Percentiles rank a stretch among this genome's conserved stretches.
phyloP scores from a whole-genome alignment of 1,140 invertebrate species.

The Odontomachus brunneus region DNA sequence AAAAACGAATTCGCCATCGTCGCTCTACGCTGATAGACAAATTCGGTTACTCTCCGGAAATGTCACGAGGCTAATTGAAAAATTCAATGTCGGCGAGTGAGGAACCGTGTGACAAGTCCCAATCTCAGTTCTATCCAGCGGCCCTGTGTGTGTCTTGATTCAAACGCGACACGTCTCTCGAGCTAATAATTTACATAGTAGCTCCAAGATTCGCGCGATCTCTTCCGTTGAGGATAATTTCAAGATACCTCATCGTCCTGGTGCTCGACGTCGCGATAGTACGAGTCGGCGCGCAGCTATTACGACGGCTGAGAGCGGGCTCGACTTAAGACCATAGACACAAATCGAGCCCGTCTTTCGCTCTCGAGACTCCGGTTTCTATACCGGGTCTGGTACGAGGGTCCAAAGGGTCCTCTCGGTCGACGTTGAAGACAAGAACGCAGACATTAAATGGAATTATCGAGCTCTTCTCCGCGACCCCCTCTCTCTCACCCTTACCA shows the following conservation, averaged over 20 bases:
- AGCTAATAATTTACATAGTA: conserved; percentile 25
- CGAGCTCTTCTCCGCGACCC: conserved; percentile 48
- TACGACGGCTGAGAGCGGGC: conserved; percentile 20
- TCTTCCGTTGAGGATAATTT: conserved; percentile 17
- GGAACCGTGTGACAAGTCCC: conserved; percentile 18
- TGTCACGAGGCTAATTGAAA: conserved; percentile 14
- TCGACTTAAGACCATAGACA: conserved; percentile 43
- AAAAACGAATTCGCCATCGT: conserved; percentile 11
- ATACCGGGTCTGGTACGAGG: conserved; percentile 38
- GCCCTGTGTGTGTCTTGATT: neutral
- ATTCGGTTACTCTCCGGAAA: conserved; percentile 34
- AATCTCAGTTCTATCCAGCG: neutral
- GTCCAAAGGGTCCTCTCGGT: conserved; percentile 50
- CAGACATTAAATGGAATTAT: conserved; percentile 72
- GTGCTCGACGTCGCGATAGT: conserved; percentile 18
- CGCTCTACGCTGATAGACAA: conserved; percentile 10
- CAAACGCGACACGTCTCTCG: neutral
- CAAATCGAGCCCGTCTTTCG: conserved; percentile 46
- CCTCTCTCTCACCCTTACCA: neutral
- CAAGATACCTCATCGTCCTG: conserved; percentile 5
- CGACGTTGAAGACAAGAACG: conserved; percentile 61
- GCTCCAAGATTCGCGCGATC: neutral
- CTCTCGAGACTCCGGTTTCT: conserved; percentile 37
- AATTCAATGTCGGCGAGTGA: conserved; percentile 12
- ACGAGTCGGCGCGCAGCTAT: conserved; percentile 1